These are phyloP conservation scores for Protophormia terraenovae DNA, from an alignment of 2,888 invertebrate species.

Conservation along the genomic window DNA sequence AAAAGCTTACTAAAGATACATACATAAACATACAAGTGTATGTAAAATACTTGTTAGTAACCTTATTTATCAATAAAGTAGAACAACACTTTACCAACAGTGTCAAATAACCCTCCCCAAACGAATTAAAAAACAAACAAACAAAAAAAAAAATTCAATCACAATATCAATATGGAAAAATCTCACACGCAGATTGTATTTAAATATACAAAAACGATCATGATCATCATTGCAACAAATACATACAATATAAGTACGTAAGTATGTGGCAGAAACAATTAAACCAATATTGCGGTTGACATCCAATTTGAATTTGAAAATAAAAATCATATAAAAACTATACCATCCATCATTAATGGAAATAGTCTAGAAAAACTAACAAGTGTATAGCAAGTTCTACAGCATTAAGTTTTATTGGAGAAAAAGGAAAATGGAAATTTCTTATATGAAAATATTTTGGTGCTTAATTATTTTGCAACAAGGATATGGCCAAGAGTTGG, in stretches of 20 bases:
- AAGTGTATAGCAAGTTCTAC: conserved; percentile 28
- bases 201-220: conserved; percentile 22
- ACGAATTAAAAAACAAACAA: not conserved
- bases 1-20: not conserved
- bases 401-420: not conserved
- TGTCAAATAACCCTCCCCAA: conserved; percentile 29
- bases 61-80: conserved; percentile 16
- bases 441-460: conserved; percentile 12
- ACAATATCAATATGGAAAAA: not conserved
- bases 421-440: conserved; percentile 43
- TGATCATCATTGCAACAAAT: conserved; percentile 38
- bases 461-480: conserved; percentile 30
- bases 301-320: not conserved
- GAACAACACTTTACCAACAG: conserved; percentile 17
- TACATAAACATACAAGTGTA: no score
- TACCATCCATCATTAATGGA: not conserved
- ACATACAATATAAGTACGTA: not conserved
- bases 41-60: not conserved
- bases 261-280: conserved; percentile 59
- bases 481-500: conserved; percentile 35
- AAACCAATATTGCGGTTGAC: conserved; percentile 58
- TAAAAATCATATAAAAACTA: conserved; percentile 62
- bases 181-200: conserved; percentile 68
- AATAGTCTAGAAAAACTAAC: conserved; percentile 45
- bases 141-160: no score